phyloP scores from a whole-genome alignment of 1,140 invertebrate species.

The Brachionus calyciflorus region DNA sequence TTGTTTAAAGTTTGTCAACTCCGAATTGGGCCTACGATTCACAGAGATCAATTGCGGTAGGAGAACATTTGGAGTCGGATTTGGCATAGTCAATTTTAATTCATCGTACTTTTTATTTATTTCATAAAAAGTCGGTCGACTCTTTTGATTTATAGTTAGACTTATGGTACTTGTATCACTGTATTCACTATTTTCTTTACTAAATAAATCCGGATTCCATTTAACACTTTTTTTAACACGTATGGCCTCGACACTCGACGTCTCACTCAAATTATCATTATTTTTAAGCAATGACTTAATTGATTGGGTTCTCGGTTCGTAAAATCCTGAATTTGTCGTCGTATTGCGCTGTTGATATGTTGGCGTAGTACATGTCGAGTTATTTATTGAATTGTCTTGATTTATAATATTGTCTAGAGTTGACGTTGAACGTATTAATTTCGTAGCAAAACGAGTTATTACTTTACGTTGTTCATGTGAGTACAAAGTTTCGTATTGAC shows the following conservation, averaged over 20 bases:
- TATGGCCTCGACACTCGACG: neutral
- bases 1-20: neutral
- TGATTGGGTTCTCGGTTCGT: neutral
- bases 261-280: neutral
- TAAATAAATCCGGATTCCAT: constrained; percentile 11
- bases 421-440: constrained; percentile 2
- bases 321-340: neutral
- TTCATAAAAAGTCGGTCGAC: neutral
- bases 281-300: neutral
- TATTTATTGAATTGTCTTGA: neutral
- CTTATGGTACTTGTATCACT: neutral
- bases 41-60: neutral
- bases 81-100: neutral
- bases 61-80: neutral
- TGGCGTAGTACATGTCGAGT: neutral
- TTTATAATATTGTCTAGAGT: neutral
- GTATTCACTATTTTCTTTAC: neutral
- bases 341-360: neutral
- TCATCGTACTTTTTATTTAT: constrained; percentile 37
- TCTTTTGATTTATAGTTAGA: neutral
- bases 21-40: neutral
- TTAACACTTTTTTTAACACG: constrained; percentile 25
- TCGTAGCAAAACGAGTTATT: constrained; percentile 6
- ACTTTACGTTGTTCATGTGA: constrained; percentile 16
- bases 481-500: constrained; percentile 9